Evolutionary conservation across 2,797 vertebrate species (phyloP), one percentile per base, ranked within the genome.

Genomic region (Lagocephalus sceleratus): DNA sequence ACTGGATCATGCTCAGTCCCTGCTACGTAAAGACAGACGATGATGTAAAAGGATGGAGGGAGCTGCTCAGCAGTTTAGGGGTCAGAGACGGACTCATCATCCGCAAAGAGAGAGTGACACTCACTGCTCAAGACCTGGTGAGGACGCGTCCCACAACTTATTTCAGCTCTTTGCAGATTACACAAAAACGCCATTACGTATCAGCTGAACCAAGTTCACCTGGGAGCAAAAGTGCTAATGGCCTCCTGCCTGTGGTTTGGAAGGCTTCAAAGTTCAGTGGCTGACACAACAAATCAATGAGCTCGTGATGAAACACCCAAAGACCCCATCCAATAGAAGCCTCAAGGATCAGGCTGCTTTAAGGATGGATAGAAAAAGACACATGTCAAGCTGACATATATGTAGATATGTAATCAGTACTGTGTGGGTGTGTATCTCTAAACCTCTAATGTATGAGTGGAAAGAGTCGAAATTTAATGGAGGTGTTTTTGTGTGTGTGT

Each of bases 71-170:
- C 54, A 62, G 57, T 5, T 79, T 92, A 20, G 92, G 92, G 10
- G 90, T 92, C 63, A 75, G 78, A 46, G 91, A 92, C 14, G 82
- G 88, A 9, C 85, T 92, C 54, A 88, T 92, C 75, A 86, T 93
- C 56, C 84, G 79, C 60, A 93, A 90, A 76, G 80, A 90, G 72
- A 85, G 68, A 56, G 76, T 46, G 57, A 87, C 78, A 0, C 68
- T 92, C 50, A 83, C 55, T 0, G 54, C 76, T 10, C 14, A 75
- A 60, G 81, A 92, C 40, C 79, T 92, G 91, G 92, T 92, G 75
- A 85, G 89, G 40, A 40, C 2, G 47, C 43, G 43, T 39, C 38
- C 23, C 21, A 54, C 14, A 16, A 5, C 22, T 63, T 14, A 47
- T 32, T 26, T 23, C 49, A 52, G 39, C 45, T 41, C 6, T 45